Percentiles rank a stretch among this genome's conserved stretches.
These are phyloP conservation scores for Balanococcus diminutus DNA, from an alignment of 2,888 invertebrate genomes.

Conservation along the genomic window DNA sequence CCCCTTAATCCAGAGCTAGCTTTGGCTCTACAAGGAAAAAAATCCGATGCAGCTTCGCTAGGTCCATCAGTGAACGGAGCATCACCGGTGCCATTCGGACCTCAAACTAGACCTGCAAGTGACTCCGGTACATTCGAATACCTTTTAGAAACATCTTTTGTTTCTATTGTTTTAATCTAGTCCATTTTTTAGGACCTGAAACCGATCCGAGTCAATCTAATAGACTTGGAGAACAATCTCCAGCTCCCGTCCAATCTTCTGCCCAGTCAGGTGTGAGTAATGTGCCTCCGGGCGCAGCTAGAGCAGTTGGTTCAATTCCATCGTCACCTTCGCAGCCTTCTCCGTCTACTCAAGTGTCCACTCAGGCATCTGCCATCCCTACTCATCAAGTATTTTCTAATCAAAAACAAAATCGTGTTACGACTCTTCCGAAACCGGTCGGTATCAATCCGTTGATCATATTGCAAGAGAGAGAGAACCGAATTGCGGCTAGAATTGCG, in stretches of 20 bases:
- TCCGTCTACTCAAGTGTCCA: constrained; percentile 56
- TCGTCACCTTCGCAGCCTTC: neutral
- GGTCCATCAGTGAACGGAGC: neutral
- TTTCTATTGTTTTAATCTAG: neutral
- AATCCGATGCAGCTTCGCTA: constrained; percentile 58
- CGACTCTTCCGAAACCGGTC: constrained; percentile 87
- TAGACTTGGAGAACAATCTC: neutral
- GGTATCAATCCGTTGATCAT: constrained; percentile 94
- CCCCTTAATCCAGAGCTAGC: constrained; percentile 80
- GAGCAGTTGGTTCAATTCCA: neutral
- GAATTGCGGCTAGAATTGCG: constrained; percentile 83
- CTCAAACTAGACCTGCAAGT: neutral
- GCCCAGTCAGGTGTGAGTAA: neutral
- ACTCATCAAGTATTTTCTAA: neutral
- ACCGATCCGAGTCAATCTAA: neutral
- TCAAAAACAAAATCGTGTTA: constrained; percentile 67
- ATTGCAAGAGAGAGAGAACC: constrained; percentile 91
- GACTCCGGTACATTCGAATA: neutral
- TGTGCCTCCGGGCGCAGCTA: neutral
- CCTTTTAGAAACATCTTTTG: neutral
- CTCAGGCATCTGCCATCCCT: constrained; percentile 60
- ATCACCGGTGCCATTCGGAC: neutral
- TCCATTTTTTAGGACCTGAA: neutral
- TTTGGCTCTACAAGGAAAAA: constrained; percentile 70
- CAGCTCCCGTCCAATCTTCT: neutral